phyloP scores from a whole-genome alignment of 2,113 vertebrate genomes.

The Telmatochromis sp. region DNA sequence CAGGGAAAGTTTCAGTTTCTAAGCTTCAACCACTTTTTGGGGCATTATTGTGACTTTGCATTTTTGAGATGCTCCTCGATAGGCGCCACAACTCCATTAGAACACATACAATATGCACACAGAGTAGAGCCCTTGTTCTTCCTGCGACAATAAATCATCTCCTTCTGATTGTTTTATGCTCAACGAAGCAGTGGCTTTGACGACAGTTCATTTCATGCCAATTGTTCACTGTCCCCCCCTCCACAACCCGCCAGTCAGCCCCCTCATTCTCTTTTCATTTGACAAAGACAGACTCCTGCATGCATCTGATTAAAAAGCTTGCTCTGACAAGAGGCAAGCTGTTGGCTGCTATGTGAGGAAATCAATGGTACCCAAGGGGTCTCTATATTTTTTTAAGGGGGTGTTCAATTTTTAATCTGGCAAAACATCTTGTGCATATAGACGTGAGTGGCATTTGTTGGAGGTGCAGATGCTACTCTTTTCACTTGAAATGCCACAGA shows the following conservation, averaged over 20 bases:
- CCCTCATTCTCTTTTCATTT: conserved; percentile 11
- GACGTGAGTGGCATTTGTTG: neutral
- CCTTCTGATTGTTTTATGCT: conserved; percentile 48
- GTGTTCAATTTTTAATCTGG: neutral
- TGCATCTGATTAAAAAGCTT: conserved; percentile 43
- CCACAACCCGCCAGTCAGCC: neutral
- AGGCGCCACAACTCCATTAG: neutral
- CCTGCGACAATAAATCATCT: conserved; percentile 50
- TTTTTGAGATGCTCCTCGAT: neutral
- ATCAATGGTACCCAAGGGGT: neutral
- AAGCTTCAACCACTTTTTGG: neutral
- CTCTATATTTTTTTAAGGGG: neutral
- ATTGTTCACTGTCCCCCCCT: conserved; percentile 12
- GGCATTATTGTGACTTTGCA: neutral
- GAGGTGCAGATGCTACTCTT: neutral
- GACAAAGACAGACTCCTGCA: conserved; percentile 18
- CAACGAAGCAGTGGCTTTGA: conserved; percentile 33
- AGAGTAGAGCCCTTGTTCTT: conserved; percentile 16
- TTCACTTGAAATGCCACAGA: neutral
- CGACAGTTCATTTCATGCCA: conserved; percentile 60
- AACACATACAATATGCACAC: conserved; percentile 33
- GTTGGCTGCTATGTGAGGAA: neutral
- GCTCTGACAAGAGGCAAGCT: conserved; percentile 8
- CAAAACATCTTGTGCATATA: neutral
- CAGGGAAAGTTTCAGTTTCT: neutral